Conservation (phyloP, 2,888 invertebrate genomes). For the Eumerus sabulonum region DNA sequence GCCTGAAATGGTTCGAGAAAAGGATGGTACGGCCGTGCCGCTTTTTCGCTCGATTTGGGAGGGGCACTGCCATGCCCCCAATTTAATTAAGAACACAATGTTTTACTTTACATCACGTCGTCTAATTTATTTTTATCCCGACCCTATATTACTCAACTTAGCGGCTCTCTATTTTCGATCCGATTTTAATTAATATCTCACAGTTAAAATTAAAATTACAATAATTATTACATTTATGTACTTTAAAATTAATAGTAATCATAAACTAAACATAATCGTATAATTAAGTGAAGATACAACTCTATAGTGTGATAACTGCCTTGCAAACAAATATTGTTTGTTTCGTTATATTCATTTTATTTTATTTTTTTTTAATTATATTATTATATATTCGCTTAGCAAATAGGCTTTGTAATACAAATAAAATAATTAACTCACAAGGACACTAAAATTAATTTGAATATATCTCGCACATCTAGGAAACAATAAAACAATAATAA, state of each 20-base stretch:
- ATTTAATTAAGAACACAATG: background rate
- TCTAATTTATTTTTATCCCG: conserved; percentile 45
- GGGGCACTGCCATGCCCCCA: too few species aligned
- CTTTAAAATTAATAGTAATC: conserved; percentile 38
- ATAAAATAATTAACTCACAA: background rate
- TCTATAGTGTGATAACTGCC: conserved; percentile 50
- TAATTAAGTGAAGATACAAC: conserved; percentile 50
- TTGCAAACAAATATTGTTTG: conserved; percentile 57
- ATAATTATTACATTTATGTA: conserved; percentile 1
- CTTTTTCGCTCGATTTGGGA: too few species aligned
- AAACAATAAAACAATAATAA: too few species aligned
- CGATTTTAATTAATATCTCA: conserved; percentile 12
- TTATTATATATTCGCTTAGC: too few species aligned
- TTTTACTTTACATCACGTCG: conserved; percentile 26
- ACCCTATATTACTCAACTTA: conserved; percentile 30
- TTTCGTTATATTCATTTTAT: conserved; percentile 6
- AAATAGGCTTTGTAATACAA: background rate
- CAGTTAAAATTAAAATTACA: conserved; percentile 32
- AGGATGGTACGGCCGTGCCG: too few species aligned
- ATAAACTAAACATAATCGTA: conserved; percentile 54
- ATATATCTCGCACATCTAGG: too few species aligned
- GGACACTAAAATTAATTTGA: background rate
- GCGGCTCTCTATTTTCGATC: conserved; percentile 25
- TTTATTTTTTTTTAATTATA: too few species aligned
- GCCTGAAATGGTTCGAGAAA: too few species aligned